Evolutionary conservation across 1,140 invertebrate genomes (phyloP), one percentile per base, ranked within the genome.

Genomic region (Drosophila persimilis): DNA sequence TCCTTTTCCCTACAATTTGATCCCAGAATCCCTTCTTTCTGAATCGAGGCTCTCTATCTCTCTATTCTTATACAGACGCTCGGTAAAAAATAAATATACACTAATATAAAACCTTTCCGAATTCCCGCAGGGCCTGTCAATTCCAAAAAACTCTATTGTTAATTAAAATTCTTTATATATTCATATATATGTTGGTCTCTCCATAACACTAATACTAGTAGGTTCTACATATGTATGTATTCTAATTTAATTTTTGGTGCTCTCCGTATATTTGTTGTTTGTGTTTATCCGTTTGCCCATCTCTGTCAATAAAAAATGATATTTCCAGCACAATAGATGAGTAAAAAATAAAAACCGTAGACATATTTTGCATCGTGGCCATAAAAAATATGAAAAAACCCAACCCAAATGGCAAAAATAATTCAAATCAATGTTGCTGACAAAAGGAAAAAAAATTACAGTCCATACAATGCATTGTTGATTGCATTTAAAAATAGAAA

Each of bases 281-380:
- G 29, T 45, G 52, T 41, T 66, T 29, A 39, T 54, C 26, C 29
- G 51, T 55, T 73, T 70, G 29, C 45, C 46, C 39, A 60, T 41
- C 52, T 63, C 53, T 77, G 67, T 65, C 58, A 80, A 86, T 86
- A 75, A 80, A 75, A 78, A 65, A 61, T 53, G 35, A 17, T 55
- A 39, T 60, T 60, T 52, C 58, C 72, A 81, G 60, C 41, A 54
- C n/a, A 50, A 11, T 44, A 44, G 47, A 56, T 51, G 46, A 53
- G 44, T 39, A 51, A 63, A 66, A 64, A 61, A 63, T 45, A 13
- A 64, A 62, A 69, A 52, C 17, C 47, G 46, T 48, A 52, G 47
- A 70, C 53, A 60, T 77, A 52, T 71, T 60, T 59, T 51, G 64
- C 71, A 75, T 46, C 39, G 44, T 73, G 51, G 26, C 43, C 50